A percentile compares a stretch with the other conserved stretches of the same genome.
These are phyloP conservation scores for Chamaea fasciata DNA, from an alignment of 2,113 vertebrate genomes.

Conservation along the genomic window DNA sequence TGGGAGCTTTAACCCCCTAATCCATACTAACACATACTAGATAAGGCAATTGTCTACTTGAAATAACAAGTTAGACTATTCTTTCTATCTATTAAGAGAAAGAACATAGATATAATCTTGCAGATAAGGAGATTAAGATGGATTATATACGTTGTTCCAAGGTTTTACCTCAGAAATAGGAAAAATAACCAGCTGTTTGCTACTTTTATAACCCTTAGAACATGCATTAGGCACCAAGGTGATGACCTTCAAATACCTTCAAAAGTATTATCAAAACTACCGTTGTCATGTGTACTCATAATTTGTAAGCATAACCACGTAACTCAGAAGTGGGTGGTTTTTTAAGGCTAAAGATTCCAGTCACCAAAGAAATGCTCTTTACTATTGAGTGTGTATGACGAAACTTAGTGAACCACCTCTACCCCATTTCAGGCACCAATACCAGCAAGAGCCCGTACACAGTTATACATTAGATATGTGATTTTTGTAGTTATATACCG, in stretches of 20 bases:
- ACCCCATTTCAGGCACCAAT: background rate
- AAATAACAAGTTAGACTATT: background rate
- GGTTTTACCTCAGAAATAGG: background rate
- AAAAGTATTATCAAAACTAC: no score
- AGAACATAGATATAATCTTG: background rate
- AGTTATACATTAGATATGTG: no score
- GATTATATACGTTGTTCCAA: background rate
- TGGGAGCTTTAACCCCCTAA: background rate
- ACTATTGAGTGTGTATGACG: rapidly evolving
- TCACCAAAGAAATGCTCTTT: background rate
- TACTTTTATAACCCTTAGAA: background rate
- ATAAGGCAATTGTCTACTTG: background rate
- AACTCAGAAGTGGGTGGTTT: background rate
- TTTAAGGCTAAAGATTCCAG: background rate
- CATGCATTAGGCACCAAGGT: background rate
- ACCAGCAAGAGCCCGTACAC: background rate
- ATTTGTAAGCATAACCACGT: background rate
- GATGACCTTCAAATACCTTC: no score
- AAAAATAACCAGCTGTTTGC: background rate
- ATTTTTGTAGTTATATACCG: no score
- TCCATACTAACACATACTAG: background rate
- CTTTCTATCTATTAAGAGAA: background rate
- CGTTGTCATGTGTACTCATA: background rate
- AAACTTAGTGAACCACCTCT: background rate
- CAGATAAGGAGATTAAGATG: background rate